Evolutionary conservation across 1,140 invertebrate species (phyloP).

Genomic region (Diabrotica undecimpunctata): DNA sequence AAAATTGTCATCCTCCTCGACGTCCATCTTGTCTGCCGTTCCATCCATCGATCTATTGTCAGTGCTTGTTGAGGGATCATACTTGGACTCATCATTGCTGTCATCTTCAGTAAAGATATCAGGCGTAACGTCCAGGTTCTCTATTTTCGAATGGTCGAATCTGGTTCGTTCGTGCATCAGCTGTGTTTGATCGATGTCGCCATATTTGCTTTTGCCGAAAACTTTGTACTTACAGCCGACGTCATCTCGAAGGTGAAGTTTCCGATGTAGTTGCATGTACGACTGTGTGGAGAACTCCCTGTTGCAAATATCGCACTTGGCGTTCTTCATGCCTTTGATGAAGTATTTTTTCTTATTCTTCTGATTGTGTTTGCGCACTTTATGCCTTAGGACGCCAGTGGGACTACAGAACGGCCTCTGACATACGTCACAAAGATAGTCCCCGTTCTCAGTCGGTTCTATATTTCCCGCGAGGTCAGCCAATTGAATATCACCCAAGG

Average conservation of each 20-base stretch:
- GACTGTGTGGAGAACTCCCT: conserved; percentile 42
- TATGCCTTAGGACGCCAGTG: conserved; percentile 36
- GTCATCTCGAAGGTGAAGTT: conserved; percentile 39
- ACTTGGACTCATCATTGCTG: conserved; percentile 8
- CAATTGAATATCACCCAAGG: not conserved
- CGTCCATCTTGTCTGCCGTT: conserved; percentile 8
- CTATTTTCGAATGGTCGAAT: conserved; percentile 12
- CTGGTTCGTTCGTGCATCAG: conserved; percentile 15
- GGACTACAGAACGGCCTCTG: conserved; percentile 34
- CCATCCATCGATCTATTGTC: not conserved
- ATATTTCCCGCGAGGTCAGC: conserved; percentile 8
- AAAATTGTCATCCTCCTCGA: conserved; percentile 8
- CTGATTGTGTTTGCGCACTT: conserved; percentile 38
- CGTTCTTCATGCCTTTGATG: conserved; percentile 44
- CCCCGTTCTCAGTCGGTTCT: conserved; percentile 27
- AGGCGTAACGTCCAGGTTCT: conserved; percentile 22
- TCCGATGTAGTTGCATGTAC: conserved; percentile 41
- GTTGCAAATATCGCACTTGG: conserved; percentile 43
- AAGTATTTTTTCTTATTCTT: conserved; percentile 42
- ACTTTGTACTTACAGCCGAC: conserved; percentile 41
- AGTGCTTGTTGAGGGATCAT: conserved; percentile 7
- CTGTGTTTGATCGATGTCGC: conserved; percentile 17
- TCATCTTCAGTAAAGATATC: conserved; percentile 22
- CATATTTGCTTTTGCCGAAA: conserved; percentile 35
- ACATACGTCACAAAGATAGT: conserved; percentile 37